Conservation (phyloP, 1,140 invertebrate genomes). For the Reticulitermes speratus region DNA sequence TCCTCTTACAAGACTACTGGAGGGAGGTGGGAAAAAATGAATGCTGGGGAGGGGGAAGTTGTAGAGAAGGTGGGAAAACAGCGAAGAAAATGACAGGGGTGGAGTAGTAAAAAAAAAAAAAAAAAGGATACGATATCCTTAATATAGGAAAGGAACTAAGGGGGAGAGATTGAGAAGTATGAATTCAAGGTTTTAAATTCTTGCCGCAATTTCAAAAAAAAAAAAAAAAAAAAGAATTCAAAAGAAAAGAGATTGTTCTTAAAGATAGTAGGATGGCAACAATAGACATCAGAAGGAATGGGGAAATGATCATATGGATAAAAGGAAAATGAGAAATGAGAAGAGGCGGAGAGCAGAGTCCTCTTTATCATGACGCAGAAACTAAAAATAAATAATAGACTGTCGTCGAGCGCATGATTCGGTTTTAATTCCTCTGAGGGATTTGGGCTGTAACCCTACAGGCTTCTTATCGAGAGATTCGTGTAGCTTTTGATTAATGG, state of each 20-base stretch:
- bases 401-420: background rate
- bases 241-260: background rate
- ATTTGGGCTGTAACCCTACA: background rate
- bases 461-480: background rate
- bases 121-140: background rate
- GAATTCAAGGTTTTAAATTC: background rate
- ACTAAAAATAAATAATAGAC: slow-evolving; percentile 9
- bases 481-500: slow-evolving; percentile 3
- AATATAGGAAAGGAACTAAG: background rate
- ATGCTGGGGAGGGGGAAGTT: background rate
- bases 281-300: background rate
- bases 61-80: background rate
- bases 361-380: background rate
- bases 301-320: background rate
- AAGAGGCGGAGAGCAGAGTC: background rate
- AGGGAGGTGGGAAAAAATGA: background rate
- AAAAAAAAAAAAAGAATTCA: background rate
- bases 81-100: slow-evolving; percentile 14
- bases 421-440: slow-evolving; percentile 17
- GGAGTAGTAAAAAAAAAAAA: background rate
- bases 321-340: background rate
- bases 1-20: background rate
- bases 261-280: background rate
- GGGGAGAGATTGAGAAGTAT: background rate
- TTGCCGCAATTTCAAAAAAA: background rate